These are phyloP conservation scores for Gymnorhina tibicen DNA, from an alignment of 2,113 vertebrate species.

Conservation along the genomic window DNA sequence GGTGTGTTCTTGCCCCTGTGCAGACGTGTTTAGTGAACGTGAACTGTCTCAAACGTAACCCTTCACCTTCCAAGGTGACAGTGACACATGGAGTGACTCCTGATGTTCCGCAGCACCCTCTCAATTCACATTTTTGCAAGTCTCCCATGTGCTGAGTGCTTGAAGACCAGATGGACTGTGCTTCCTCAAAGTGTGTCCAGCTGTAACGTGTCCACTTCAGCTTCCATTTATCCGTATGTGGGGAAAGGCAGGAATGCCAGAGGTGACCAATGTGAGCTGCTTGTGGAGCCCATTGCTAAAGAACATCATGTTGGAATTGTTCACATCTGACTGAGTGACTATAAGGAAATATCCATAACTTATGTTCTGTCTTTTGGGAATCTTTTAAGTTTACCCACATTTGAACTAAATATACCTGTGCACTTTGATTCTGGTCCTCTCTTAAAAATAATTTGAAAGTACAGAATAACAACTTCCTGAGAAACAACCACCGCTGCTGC, in stretches of 20 bases:
- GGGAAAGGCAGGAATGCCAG: background rate
- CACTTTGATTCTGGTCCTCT: background rate
- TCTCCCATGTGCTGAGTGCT: background rate
- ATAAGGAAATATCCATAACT: background rate
- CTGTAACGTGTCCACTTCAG: background rate
- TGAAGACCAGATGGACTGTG: background rate
- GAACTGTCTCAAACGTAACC: background rate
- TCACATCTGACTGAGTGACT: background rate
- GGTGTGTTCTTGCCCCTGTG: background rate
- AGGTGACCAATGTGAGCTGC: background rate
- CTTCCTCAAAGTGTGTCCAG: background rate
- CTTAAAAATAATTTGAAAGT: background rate
- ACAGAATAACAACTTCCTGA: background rate
- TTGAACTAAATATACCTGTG: background rate
- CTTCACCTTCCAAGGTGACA: background rate
- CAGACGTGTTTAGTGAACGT: background rate
- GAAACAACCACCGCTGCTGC: background rate
- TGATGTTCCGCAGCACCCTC: background rate
- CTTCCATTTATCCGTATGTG: background rate
- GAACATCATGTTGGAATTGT: background rate
- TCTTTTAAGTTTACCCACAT: background rate
- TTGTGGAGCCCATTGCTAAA: background rate
- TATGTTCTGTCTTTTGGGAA: background rate
- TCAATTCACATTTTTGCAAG: background rate
- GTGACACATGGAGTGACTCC: background rate